Evolutionary conservation across 30 jellyfish, hydroid and myxozoan species (phyloP).

Genomic region (Rhopilema esculentum): DNA sequence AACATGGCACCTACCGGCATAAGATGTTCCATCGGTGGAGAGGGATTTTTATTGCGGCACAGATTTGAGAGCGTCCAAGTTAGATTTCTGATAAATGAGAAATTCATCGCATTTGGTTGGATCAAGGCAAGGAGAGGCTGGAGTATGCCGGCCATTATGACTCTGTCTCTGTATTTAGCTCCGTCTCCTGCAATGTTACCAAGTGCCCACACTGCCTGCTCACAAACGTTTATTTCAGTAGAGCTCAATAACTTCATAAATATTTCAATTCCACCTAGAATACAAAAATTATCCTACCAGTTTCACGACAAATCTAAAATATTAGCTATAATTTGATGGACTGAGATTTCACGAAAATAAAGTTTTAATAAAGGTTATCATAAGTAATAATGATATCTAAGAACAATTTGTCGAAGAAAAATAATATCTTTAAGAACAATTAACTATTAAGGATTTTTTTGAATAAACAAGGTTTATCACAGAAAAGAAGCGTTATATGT

Average conservation of each 20-base stretch:
- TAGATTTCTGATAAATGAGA: constrained; percentile 82
- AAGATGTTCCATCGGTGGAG: constrained; percentile 86
- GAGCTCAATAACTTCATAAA: constrained; percentile 83
- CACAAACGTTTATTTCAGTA: constrained; percentile 80
- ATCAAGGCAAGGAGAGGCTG: constrained; percentile 86
- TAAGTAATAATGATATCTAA: too few relatives aligned
- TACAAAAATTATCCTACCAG: neutral
- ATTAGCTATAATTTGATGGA: too few relatives aligned
- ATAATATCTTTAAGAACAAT: too few relatives aligned
- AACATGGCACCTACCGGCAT: constrained; percentile 51
- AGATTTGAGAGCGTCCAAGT: constrained; percentile 97
- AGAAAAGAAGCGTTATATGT: too few relatives aligned
- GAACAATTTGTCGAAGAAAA: too few relatives aligned
- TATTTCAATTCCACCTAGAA: constrained; percentile 88
- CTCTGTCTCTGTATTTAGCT: constrained; percentile 90
- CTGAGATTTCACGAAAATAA: too few relatives aligned
- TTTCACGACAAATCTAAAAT: neutral
- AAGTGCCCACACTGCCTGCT: constrained; percentile 99
- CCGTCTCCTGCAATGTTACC: constrained; percentile 99
- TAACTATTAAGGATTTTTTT: too few relatives aligned
- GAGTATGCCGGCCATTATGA: constrained; percentile 79
- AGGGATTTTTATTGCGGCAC: constrained; percentile 97
- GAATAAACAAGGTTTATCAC: too few relatives aligned
- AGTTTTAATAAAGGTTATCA: too few relatives aligned
- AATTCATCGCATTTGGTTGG: constrained; percentile 77